phyloP scores from a whole-genome alignment of 2,113 vertebrate species.

The Gavia stellata region DNA sequence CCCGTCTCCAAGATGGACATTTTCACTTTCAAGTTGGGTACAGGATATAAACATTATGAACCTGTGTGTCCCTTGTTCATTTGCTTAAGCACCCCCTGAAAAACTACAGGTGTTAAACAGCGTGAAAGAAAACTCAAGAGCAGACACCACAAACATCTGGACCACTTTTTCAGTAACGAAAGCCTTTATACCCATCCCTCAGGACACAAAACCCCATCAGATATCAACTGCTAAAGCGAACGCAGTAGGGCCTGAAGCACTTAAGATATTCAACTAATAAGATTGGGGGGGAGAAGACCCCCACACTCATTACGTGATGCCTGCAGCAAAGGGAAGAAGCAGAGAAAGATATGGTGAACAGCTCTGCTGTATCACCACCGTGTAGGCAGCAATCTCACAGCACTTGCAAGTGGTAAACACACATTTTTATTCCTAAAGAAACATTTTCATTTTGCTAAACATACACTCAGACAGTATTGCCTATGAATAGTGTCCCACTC shows the following conservation, averaged over 20 bases:
- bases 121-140: neutral
- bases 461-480: neutral
- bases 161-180: neutral
- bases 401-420: neutral
- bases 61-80: neutral
- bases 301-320: accelerated
- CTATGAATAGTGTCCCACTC: neutral
- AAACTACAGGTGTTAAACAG: neutral
- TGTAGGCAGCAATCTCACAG: neutral
- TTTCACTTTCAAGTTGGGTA: neutral
- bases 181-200: neutral
- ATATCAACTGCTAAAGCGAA: neutral
- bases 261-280: neutral
- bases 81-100: neutral
- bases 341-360: neutral
- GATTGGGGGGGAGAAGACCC: neutral
- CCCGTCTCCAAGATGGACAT: neutral
- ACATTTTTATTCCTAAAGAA: neutral
- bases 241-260: neutral
- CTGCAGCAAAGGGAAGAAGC: neutral
- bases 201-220: neutral
- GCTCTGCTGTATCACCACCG: neutral
- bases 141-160: neutral
- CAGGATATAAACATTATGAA: neutral
- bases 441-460: neutral